Evolutionary conservation across 2,888 invertebrate genomes (phyloP).

Genomic region (Erynnis tages): DNA sequence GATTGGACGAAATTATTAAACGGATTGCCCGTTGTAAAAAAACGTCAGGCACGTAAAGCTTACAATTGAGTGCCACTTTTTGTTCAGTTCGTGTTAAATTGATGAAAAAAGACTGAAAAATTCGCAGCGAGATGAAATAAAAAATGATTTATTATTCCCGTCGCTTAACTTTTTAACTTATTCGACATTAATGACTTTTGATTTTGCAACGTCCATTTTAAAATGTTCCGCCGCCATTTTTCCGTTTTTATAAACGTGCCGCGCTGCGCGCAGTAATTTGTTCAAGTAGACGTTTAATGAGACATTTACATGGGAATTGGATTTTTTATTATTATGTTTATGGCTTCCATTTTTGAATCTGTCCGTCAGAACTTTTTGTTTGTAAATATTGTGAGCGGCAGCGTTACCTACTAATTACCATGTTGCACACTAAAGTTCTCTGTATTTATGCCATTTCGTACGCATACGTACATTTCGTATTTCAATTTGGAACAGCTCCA

Average conservation of each 20-base stretch:
- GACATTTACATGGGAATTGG: slow-evolving; percentile 18
- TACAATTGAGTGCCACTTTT: slow-evolving; percentile 79
- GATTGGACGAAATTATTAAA: slow-evolving; percentile 75
- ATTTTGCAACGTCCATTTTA: slow-evolving; percentile 61
- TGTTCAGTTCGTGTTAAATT: slow-evolving; percentile 77
- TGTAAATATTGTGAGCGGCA: too few relatives aligned
- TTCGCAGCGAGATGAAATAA: slow-evolving; percentile 74
- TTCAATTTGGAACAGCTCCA: too few relatives aligned
- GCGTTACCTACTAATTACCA: too few relatives aligned
- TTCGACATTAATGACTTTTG: slow-evolving; percentile 79
- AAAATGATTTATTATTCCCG: slow-evolving; percentile 78
- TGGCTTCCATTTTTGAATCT: slow-evolving; percentile 13
- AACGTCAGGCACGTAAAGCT: slow-evolving; percentile 59
- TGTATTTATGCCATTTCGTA: too few relatives aligned
- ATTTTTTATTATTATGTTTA: slow-evolving; percentile 18
- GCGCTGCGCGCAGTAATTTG: slow-evolving; percentile 43
- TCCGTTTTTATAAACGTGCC: slow-evolving; percentile 47
- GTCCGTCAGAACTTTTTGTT: slow-evolving; percentile 7
- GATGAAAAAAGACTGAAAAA: slow-evolving; percentile 78
- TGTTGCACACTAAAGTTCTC: too few relatives aligned
- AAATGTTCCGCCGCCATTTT: slow-evolving; percentile 44
- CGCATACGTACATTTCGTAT: too few relatives aligned
- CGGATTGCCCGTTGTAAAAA: slow-evolving; percentile 73
- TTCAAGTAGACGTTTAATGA: slow-evolving; percentile 30
- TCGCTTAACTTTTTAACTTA: slow-evolving; percentile 78